A percentile compares a stretch with the other conserved stretches of the same genome.
These are phyloP conservation scores for Vicugna pacos DNA, from an alignment of 2,113 vertebrate species.

Conservation along the genomic window DNA sequence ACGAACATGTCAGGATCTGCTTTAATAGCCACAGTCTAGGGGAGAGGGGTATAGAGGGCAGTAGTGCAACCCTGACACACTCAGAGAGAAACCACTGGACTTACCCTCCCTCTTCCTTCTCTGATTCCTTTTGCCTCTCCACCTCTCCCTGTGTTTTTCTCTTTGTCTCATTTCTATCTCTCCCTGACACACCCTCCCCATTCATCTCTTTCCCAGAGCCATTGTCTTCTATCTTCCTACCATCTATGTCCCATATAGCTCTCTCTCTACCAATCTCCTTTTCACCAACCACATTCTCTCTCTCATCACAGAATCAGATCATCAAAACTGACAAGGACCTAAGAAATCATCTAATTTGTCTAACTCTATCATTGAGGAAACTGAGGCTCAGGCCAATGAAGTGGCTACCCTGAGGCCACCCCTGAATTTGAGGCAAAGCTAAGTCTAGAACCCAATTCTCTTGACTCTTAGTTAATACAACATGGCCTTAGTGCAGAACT, in stretches of 20 bases:
- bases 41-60: not conserved
- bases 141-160: not conserved
- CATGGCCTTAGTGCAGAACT: not conserved
- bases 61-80: not conserved
- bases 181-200: not conserved
- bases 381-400: not conserved
- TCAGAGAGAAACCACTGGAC: not conserved
- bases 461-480: constrained; percentile 51
- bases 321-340: not conserved
- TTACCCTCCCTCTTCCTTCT: constrained; percentile 13
- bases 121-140: not conserved
- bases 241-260: not conserved
- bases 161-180: not conserved
- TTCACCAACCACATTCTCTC: not conserved
- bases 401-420: not conserved
- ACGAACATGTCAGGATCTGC: not conserved
- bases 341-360: not conserved
- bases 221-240: not conserved
- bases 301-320: not conserved
- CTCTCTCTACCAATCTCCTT: not conserved
- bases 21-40: not conserved
- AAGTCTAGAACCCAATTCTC: not conserved
- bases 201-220: not conserved
- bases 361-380: not conserved
- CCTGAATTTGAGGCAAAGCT: constrained; percentile 30